Evolutionary conservation across 1,140 invertebrate genomes (phyloP), one percentile per base, ranked within the genome.

Genomic region (Trinorchestia longiramus): DNA sequence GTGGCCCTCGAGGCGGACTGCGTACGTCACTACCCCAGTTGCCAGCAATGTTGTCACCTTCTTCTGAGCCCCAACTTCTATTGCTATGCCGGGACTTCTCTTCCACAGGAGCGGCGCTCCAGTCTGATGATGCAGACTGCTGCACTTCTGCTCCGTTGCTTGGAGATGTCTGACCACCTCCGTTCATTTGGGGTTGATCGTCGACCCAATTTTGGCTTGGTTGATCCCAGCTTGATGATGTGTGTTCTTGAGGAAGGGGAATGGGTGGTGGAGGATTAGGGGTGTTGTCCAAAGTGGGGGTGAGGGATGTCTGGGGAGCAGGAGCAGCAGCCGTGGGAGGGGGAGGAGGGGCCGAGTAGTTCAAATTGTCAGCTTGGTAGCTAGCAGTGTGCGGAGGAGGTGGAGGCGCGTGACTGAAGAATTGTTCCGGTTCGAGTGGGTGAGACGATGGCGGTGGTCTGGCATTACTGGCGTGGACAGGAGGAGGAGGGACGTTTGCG

Each of bases 401-500:
- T 40, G 92, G 92, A 3, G 43, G 92, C 36, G 92, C 92, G 44
- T 94, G 92, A 40, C 92, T 94, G 92, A 94, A 94, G 43, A 94
- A 94, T n/a, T 94, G 43, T 43, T 94, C 92, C 44, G 92, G 23
- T 43, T 94, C 92, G 3, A 94, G 92, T 47, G 43, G 44, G 44
- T 94, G 92, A 47, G 92, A 19, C 41, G 92, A 3, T n/a, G 92
- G 44, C 41, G 43, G 92, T 40, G 43, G 92, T 47, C 92, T 44
- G 43, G 92, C 43, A 45, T 94, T 94, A 36, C 92, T 94, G 44
- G 92, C 43, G 77, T 88, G 57, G 43, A 92, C 44, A 28, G 95
- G 87, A 23, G 77, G 95, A 43, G 77, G 95, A 88, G 91, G 77
- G 42, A 95, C 91, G 95, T 53, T 88, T 90, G 95, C 19, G n/a